phyloP scores from a whole-genome alignment of 2,113 vertebrate genomes.

The Gallinago media region DNA sequence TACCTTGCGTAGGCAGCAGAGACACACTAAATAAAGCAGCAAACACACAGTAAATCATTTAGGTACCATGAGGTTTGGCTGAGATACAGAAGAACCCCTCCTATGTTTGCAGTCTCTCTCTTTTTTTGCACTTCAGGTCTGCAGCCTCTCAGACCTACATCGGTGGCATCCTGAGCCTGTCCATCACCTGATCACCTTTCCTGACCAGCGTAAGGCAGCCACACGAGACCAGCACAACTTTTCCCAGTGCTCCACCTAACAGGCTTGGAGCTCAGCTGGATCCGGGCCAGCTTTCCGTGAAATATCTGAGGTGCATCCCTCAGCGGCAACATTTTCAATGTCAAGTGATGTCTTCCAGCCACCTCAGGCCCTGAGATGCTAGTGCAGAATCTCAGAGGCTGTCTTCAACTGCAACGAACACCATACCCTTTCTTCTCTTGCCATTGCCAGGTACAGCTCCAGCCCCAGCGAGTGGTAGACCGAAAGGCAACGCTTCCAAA shows the following conservation, averaged over 20 bases:
- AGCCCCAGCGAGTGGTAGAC: fast-evolving
- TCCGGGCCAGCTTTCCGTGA: not conserved
- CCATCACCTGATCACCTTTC: not conserved
- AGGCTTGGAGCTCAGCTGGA: not conserved
- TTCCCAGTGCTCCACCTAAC: not conserved
- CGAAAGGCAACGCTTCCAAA: not conserved
- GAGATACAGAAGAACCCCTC: not conserved
- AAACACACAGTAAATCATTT: not conserved
- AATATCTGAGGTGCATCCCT: not conserved
- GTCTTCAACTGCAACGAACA: too few relatives aligned
- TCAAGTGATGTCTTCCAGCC: not conserved
- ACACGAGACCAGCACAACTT: not conserved
- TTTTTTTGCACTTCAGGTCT: not conserved
- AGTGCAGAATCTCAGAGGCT: not conserved
- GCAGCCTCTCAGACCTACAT: not conserved
- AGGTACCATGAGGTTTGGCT: not conserved
- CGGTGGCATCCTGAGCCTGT: not conserved
- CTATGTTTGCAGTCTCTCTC: not conserved
- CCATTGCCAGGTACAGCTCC: fast-evolving
- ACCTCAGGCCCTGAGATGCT: not conserved
- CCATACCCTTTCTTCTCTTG: not conserved
- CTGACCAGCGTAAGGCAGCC: not conserved
- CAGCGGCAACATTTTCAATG: not conserved
- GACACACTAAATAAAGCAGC: not conserved
- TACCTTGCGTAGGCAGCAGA: not conserved